phyloP scores from a whole-genome alignment of 1,140 invertebrate species.

The Elysia chlorotica region DNA sequence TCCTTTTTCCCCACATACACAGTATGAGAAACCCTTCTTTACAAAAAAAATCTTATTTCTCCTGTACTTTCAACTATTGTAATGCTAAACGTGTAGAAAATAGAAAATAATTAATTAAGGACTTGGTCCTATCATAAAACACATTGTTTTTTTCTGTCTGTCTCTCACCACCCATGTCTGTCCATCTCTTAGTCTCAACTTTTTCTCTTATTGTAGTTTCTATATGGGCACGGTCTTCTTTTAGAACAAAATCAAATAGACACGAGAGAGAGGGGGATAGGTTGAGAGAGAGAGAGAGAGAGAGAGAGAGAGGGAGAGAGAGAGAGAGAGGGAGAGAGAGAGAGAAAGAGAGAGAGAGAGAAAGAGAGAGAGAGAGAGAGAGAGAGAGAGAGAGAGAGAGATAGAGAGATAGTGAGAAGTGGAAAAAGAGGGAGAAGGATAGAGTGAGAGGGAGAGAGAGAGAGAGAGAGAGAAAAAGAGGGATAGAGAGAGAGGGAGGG shows the following conservation, averaged over 20 bases:
- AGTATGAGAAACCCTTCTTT: no score
- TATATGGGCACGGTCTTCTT: neutral
- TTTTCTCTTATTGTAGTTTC: neutral
- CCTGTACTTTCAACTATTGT: no score
- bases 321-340: conserved; percentile 16
- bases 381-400: conserved; percentile 10
- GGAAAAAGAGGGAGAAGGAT: neutral
- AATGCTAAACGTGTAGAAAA: no score
- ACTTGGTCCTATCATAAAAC: no score
- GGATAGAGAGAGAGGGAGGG: neutral
- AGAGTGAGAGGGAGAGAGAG: conserved; percentile 1
- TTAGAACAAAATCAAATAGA: neutral
- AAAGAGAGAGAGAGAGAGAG: conserved; percentile 9
- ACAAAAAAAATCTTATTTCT: no score
- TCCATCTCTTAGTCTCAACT: neutral
- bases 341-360: neutral
- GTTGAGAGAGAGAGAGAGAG: conserved; percentile 2
- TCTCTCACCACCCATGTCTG: no score
- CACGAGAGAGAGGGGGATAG: neutral
- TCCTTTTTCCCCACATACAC: no score
- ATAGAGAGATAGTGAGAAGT: neutral
- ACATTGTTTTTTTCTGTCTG: no score
- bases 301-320: conserved; percentile 22
- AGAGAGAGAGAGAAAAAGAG: neutral
- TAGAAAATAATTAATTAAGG: no score